Evolutionary conservation across 2,797 vertebrate species (phyloP).

Genomic region (Acipenser ruthenus): DNA sequence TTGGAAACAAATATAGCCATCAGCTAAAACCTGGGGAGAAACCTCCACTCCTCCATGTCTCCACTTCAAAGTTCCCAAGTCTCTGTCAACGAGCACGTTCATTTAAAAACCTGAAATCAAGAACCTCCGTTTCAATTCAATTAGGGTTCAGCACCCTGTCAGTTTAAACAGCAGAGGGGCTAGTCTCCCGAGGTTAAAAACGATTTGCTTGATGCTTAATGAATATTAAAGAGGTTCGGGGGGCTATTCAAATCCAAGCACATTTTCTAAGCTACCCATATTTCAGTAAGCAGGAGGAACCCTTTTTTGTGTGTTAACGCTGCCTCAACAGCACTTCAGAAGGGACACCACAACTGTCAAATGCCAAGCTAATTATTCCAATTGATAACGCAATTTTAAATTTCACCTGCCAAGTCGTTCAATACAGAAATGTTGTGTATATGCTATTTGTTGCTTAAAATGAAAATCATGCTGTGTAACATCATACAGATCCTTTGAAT

Average conservation of each 20-base stretch:
- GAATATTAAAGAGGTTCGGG: slow-evolving; percentile 5
- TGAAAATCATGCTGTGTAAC: too few species aligned
- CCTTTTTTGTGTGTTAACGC: too few species aligned
- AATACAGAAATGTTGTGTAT: too few species aligned
- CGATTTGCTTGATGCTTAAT: slow-evolving; percentile 13
- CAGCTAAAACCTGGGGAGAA: slow-evolving; percentile 1
- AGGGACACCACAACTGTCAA: too few species aligned
- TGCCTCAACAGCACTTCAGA: too few species aligned
- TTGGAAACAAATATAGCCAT: slow-evolving; percentile 5
- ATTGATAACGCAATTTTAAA: too few species aligned
- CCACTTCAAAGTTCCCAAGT: slow-evolving; percentile 9
- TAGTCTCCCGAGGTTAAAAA: slow-evolving; percentile 4
- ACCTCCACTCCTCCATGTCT: not conserved
- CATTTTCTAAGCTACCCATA: not conserved
- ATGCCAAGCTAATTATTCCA: too few species aligned
- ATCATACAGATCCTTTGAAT: too few species aligned
- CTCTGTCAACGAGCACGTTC: not conserved
- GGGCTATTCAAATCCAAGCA: slow-evolving; percentile 4
- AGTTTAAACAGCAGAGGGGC: slow-evolving; percentile 6
- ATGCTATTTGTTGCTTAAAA: too few species aligned
- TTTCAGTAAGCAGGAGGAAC: not conserved
- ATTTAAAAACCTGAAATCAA: slow-evolving; percentile 4
- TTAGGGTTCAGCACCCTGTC: slow-evolving; percentile 10
- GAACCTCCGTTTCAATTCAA: slow-evolving; percentile 1
- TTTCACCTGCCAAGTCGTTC: too few species aligned